phyloP scores from a whole-genome alignment of 2,888 invertebrate genomes.

The Girardia tigrina region DNA sequence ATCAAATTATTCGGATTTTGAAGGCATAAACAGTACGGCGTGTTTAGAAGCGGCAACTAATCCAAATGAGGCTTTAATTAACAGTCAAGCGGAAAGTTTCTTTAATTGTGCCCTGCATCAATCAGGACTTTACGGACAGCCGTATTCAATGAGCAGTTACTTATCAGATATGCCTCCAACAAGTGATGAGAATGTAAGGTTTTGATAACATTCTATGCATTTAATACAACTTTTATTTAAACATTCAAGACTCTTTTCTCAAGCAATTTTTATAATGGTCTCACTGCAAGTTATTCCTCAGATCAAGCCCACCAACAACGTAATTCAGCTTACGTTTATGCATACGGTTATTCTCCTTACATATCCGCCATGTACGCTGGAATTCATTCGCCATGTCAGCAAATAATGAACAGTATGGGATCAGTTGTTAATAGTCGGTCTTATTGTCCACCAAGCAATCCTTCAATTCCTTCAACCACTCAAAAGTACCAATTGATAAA shows the following conservation, averaged over 20 bases:
- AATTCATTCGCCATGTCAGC: neutral
- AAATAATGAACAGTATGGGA: neutral
- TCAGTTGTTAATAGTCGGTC: neutral
- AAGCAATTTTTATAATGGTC: neutral
- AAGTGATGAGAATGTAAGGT: neutral
- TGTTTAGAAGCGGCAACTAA: neutral
- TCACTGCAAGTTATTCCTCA: neutral
- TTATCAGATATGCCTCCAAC: neutral
- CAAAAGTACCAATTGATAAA: slow-evolving; percentile 44
- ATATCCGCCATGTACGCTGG: neutral
- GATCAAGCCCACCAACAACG: neutral
- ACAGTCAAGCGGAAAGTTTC: neutral
- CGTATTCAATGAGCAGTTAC: neutral
- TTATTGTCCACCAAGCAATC: neutral
- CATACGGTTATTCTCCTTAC: neutral
- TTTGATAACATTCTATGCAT: no score
- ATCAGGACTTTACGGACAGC: neutral
- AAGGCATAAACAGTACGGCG: neutral
- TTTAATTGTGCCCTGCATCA: neutral
- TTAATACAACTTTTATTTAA: no score
- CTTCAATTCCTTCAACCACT: slow-evolving; percentile 37
- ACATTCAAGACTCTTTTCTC: neutral
- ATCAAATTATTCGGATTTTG: neutral
- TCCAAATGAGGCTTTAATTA: neutral
- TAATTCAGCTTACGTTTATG: neutral